Evolutionary conservation across 2,113 vertebrate species (phyloP).

Genomic region (Kobus ellipsiprymnus): DNA sequence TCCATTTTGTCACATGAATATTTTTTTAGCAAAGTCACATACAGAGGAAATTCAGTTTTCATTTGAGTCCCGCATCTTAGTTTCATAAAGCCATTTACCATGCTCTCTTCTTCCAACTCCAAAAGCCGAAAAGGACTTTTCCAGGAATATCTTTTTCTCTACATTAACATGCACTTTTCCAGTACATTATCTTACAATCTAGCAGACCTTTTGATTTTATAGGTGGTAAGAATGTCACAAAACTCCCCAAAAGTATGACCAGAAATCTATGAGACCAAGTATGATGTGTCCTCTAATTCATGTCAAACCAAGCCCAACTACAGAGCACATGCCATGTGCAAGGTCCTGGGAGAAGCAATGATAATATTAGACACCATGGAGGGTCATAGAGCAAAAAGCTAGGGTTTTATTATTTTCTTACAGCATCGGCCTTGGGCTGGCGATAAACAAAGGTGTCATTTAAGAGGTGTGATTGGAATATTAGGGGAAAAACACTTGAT

Average conservation of each 20-base stretch:
- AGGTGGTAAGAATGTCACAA: background rate
- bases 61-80: background rate
- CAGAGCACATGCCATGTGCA: background rate
- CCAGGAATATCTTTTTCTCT: background rate
- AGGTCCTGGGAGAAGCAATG: background rate
- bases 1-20: background rate
- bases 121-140: background rate
- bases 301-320: background rate
- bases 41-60: background rate
- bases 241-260: background rate
- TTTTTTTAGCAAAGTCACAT: background rate
- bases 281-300: background rate
- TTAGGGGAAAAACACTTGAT: background rate
- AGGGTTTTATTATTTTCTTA: background rate
- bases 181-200: background rate
- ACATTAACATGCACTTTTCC: background rate
- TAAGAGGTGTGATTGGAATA: background rate
- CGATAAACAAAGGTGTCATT: background rate
- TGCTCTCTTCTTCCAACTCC: background rate
- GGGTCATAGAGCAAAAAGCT: background rate
- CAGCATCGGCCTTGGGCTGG: background rate
- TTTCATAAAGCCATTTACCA: background rate
- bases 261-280: background rate
- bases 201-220: background rate
- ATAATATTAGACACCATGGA: background rate